Base-by-base conservation (phyloP, 1,140 invertebrate species). In the Uloborus diversus region DNA sequence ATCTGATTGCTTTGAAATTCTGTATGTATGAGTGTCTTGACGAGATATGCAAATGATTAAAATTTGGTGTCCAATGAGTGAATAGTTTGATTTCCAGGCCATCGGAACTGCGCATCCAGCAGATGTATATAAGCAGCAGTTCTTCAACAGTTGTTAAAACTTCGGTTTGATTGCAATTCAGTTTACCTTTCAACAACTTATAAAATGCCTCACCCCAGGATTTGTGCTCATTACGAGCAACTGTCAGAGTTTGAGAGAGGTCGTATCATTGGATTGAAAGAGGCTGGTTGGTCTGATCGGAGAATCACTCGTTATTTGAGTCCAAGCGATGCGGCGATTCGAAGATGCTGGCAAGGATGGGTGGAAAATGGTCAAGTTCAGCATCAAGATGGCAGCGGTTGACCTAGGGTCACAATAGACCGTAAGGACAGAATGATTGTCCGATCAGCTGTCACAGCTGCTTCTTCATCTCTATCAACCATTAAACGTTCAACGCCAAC, bases 171-270 rank as follows among this genome's bases (percentile, higher is more conserved):
- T n/a, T n/a, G n/a, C n/a, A n/a, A n/a, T n/a, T n/a, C n/a, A n/a
- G n/a, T n/a, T n/a, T n/a, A n/a, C n/a, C n/a, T n/a, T n/a, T n/a
- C n/a, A n/a, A n/a, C n/a, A n/a, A n/a, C n/a, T n/a, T n/a, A n/a
- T n/a, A n/a, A n/a, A n/a, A 61, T 61, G 57, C 30, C 57, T 61
- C 7, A 13, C 57, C 0, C 1, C 1, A 4, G 20, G 3, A n/a
- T 32, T 7, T 3, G 57, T n/a, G n/a, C 11, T 14, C 20, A 3
- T 1, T 28, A 61, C 14, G 23, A 7, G 11, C 20, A 20, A 28
- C 27, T 61, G 57, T 61, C 57, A 61, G n/a, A n/a, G n/a, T n/a
- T n/a, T n/a, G n/a, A n/a, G n/a, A n/a, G 65, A 68, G 65, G 49
- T 1, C 1, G 37, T 68, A 27, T 33, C 11, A 14, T 68, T 42